These are phyloP conservation scores for Megaptera novaeangliae DNA, from an alignment of 2,113 vertebrate species.

Conservation along the genomic window DNA sequence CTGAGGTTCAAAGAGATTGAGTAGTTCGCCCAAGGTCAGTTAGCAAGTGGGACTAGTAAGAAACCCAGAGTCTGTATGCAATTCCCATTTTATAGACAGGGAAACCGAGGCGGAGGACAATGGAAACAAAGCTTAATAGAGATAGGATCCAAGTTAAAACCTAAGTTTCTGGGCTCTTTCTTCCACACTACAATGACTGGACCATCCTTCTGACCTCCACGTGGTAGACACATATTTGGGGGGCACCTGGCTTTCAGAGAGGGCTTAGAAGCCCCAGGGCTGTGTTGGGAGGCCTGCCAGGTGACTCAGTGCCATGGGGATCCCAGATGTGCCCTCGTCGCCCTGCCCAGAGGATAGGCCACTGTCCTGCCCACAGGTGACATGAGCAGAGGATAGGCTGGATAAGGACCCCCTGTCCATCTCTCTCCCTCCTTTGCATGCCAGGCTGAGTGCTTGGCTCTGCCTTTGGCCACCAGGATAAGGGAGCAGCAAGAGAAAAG, in stretches of 20 bases:
- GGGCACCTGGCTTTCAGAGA: neutral
- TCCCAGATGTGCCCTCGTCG: neutral
- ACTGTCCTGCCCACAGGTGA: neutral
- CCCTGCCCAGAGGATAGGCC: neutral
- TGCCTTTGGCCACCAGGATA: neutral
- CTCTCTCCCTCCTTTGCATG: neutral
- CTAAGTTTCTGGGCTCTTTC: neutral
- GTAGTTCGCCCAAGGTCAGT: neutral
- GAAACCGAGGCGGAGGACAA: neutral
- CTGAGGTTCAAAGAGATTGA: neutral
- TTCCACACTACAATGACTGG: neutral
- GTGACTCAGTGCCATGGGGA: neutral
- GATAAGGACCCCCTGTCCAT: too few relatives aligned
- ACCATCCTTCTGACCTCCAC: neutral
- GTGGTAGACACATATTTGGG: neutral
- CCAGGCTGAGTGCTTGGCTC: neutral
- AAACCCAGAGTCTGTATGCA: neutral
- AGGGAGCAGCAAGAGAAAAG: neutral
- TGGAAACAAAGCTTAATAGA: neutral
- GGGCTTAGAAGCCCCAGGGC: neutral
- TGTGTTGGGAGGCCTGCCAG: neutral
- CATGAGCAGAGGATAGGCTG: neutral
- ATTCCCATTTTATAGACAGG: neutral
- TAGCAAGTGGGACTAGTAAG: neutral
- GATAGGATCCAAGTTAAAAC: neutral